phyloP scores from a whole-genome alignment of 1,140 invertebrate genomes.

The Bombyx mori region ASM3026992v2 NC_085131.1:6544001-6544500 shows the following conservation, averaged over 20 bases:
- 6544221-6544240: constrained; percentile 51
- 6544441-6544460: too few species aligned
- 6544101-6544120: constrained; percentile 53
- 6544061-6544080: constrained; percentile 32
- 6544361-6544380: too few species aligned
- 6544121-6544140: constrained; percentile 63
- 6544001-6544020: background rate
- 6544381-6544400: too few species aligned
- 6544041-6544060: constrained; percentile 6
- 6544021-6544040: constrained; percentile 3
- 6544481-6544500: too few species aligned
- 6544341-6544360: too few species aligned
- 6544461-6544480: too few species aligned
- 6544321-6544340: too few species aligned
- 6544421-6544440: too few species aligned
- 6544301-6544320: too few species aligned
- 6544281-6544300: constrained; percentile 11
- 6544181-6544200: constrained; percentile 64
- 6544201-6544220: constrained; percentile 59
- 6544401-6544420: too few species aligned
- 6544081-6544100: constrained; percentile 42
- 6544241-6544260: constrained; percentile 39
- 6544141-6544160: constrained; percentile 46
- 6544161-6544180: constrained; percentile 54
- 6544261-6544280: constrained; percentile 33